Conservation (phyloP, 1,140 invertebrate species). For the Akabosia matsudoensis region DNA sequence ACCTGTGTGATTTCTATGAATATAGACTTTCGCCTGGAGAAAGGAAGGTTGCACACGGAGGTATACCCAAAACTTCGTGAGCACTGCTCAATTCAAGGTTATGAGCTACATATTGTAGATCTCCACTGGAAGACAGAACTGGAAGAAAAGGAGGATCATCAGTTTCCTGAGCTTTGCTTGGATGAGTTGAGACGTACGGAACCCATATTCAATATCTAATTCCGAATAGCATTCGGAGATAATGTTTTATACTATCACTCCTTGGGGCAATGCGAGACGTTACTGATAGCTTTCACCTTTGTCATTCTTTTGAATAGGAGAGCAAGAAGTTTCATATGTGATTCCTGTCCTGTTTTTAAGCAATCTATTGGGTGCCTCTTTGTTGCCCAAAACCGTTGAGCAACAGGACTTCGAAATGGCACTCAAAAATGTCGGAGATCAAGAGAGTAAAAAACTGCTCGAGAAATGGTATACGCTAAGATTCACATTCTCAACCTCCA, state of each 20-base stretch:
- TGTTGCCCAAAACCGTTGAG: slow-evolving; percentile 71
- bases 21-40: slow-evolving; percentile 64
- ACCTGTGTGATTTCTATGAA: too few relatives aligned
- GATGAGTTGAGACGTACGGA: slow-evolving; percentile 67
- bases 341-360: slow-evolving; percentile 72
- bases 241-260: too few relatives aligned
- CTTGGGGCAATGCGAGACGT: background rate
- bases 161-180: slow-evolving; percentile 70
- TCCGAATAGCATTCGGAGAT: too few relatives aligned
- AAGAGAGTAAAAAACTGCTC: slow-evolving; percentile 60
- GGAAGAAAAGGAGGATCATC: slow-evolving; percentile 65
- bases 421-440: slow-evolving; percentile 58
- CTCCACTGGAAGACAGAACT: slow-evolving; percentile 66
- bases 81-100: slow-evolving; percentile 60
- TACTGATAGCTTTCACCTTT: background rate
- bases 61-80: slow-evolving; percentile 62
- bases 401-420: slow-evolving; percentile 71
- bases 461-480: slow-evolving; percentile 68
- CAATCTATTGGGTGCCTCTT: slow-evolving; percentile 68
- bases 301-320: slow-evolving; percentile 55
- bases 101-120: slow-evolving; percentile 67
- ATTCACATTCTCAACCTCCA: slow-evolving; percentile 65
- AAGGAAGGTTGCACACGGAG: slow-evolving; percentile 62
- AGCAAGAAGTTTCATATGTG: slow-evolving; percentile 66
- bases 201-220: too few relatives aligned